Percentiles rank a stretch among this genome's conserved stretches.
phyloP scores from a whole-genome alignment of 2,888 invertebrate species.

The Pocota personata region DNA sequence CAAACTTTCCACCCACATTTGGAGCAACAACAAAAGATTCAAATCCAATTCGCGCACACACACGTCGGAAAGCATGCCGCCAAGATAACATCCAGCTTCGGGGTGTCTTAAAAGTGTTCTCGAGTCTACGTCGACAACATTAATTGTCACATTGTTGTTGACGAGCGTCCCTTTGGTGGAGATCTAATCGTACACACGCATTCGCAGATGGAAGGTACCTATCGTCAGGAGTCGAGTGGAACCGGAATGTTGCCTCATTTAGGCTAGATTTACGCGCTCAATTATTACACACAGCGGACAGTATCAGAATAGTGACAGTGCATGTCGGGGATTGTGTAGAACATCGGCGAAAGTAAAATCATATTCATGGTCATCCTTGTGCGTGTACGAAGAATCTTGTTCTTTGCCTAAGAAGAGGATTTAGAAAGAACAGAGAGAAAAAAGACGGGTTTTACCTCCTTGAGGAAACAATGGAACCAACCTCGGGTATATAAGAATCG shows the following conservation, averaged over 20 bases:
- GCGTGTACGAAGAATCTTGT: constrained; percentile 31
- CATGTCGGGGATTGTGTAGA: background rate
- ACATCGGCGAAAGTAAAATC: constrained; percentile 60
- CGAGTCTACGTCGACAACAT: constrained; percentile 27
- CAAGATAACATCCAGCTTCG: constrained; percentile 16
- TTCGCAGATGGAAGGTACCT: background rate
- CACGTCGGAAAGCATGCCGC: background rate
- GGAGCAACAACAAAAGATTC: constrained; percentile 4
- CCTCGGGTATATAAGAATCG: constrained; percentile 74
- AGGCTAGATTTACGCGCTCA: constrained; percentile 55
- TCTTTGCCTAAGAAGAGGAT: constrained; percentile 35
- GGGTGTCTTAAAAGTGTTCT: background rate
- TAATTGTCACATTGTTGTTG: constrained; percentile 66
- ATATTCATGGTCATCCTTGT: constrained; percentile 64
- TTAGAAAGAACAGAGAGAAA: background rate
- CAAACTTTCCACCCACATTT: constrained; percentile 45
- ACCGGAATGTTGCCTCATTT: constrained; percentile 48
- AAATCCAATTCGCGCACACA: background rate
- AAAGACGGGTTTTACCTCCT: constrained; percentile 4
- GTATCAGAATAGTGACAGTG: background rate
- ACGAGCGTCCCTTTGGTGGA: background rate
- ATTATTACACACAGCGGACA: constrained; percentile 19
- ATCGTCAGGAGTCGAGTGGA: constrained; percentile 14
- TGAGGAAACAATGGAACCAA: constrained; percentile 12
- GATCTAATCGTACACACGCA: constrained; percentile 64